Conservation (phyloP, 2,797 vertebrate species). For the Meda fulgida region DNA sequence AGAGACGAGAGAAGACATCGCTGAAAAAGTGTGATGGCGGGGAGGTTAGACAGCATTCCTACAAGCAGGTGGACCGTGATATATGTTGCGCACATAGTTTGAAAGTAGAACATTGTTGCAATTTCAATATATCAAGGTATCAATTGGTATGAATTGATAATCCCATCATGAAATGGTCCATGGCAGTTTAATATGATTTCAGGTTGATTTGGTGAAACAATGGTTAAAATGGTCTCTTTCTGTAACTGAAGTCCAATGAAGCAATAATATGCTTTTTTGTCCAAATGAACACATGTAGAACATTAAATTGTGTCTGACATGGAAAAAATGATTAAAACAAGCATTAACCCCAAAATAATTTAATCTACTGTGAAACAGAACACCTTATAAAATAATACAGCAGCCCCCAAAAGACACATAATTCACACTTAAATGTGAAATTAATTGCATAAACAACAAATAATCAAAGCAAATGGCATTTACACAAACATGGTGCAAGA, state of each 20-base stretch:
- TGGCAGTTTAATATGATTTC: not conserved
- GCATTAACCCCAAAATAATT: too few relatives aligned
- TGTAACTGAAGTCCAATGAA: not conserved
- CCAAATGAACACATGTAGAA: not conserved
- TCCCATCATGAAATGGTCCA: not conserved
- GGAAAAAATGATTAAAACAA: not conserved
- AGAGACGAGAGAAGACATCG: conserved; percentile 51
- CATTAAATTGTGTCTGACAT: not conserved
- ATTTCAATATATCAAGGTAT: conserved; percentile 4
- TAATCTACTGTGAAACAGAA: not conserved
- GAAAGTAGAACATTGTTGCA: conserved; percentile 12
- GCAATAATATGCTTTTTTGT: not conserved
- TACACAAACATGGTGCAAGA: not conserved
- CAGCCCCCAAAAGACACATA: not conserved
- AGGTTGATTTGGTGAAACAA: not conserved
- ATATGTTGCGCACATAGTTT: not conserved
- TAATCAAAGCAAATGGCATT: not conserved
- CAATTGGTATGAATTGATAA: not conserved
- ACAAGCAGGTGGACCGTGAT: conserved; percentile 22
- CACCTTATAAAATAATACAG: not conserved
- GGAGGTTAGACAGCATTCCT: conserved; percentile 43
- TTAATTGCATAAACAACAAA: not conserved
- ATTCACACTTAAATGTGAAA: not conserved
- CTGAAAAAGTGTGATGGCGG: conserved; percentile 49
- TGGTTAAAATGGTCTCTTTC: not conserved